Conservation (phyloP, 2,797 vertebrate genomes). For the Arnoldichthys spilopterus region DNA sequence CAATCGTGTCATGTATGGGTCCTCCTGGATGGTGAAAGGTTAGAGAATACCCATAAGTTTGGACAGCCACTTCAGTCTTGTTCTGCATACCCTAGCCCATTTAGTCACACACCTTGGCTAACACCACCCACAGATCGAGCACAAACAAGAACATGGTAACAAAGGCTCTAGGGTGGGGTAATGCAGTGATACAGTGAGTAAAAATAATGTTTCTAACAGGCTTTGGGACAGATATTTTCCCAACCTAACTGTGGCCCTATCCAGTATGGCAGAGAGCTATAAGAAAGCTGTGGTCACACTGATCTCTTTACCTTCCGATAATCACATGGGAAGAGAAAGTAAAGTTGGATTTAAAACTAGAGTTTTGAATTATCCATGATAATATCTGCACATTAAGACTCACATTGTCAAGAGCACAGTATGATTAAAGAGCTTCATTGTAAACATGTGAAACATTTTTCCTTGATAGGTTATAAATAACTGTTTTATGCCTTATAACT, state of each 20-base stretch:
- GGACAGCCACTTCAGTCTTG: background rate
- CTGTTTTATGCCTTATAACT: slow-evolving; percentile 39
- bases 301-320: slow-evolving; percentile 27
- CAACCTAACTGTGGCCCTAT: background rate
- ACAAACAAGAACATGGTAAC: background rate
- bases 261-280: background rate
- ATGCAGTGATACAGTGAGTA: background rate
- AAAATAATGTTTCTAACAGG: slow-evolving; percentile 15
- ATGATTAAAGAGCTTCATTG: slow-evolving; percentile 11
- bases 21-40: background rate
- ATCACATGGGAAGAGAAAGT: slow-evolving; percentile 3
- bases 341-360: background rate
- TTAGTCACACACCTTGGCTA: slow-evolving; percentile 62
- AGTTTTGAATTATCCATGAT: slow-evolving; percentile 40
- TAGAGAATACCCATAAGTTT: background rate
- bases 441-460: slow-evolving; percentile 11
- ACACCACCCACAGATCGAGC: background rate
- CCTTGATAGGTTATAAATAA: slow-evolving; percentile 45
- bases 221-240: background rate
- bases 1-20: background rate
- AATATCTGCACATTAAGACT: slow-evolving; percentile 7
- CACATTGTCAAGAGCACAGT: slow-evolving; percentile 7
- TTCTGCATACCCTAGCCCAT: slow-evolving; percentile 73
- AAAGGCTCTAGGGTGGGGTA: background rate
- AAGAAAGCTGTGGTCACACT: slow-evolving; percentile 1